A percentile compares a stretch with the other conserved stretches of the same genome.
Evolutionary conservation across 2,113 vertebrate genomes (phyloP).

Genomic region (Rhea americana): DNA sequence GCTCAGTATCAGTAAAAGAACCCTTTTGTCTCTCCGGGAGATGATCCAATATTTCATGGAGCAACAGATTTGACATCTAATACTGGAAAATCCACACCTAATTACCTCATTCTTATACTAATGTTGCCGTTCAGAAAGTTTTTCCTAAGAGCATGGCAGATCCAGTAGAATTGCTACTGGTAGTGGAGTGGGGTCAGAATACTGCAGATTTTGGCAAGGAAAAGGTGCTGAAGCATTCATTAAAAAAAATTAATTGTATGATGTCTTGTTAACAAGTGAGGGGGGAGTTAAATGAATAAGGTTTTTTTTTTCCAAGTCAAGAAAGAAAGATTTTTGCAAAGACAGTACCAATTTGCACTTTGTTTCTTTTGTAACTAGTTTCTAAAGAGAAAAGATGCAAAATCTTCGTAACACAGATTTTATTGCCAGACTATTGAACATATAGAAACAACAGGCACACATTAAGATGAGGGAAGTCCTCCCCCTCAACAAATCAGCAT

Average conservation of each 20-base stretch:
- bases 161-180: neutral
- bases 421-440: neutral
- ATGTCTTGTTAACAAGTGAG: neutral
- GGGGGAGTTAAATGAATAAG: neutral
- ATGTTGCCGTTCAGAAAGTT: neutral
- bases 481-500: neutral
- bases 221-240: neutral
- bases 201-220: neutral
- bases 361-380: neutral
- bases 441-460: neutral
- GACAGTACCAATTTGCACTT: neutral
- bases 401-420: neutral
- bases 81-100: neutral
- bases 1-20: neutral
- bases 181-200: neutral
- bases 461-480: neutral
- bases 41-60: neutral
- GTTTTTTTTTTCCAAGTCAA: neutral
- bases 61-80: conserved; percentile 1
- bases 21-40: neutral
- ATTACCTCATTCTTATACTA: neutral
- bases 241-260: neutral
- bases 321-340: neutral
- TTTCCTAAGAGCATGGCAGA: neutral
- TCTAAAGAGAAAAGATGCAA: neutral